Conservation (phyloP, 2,113 vertebrate species). For the Sus scrofa region DNA sequence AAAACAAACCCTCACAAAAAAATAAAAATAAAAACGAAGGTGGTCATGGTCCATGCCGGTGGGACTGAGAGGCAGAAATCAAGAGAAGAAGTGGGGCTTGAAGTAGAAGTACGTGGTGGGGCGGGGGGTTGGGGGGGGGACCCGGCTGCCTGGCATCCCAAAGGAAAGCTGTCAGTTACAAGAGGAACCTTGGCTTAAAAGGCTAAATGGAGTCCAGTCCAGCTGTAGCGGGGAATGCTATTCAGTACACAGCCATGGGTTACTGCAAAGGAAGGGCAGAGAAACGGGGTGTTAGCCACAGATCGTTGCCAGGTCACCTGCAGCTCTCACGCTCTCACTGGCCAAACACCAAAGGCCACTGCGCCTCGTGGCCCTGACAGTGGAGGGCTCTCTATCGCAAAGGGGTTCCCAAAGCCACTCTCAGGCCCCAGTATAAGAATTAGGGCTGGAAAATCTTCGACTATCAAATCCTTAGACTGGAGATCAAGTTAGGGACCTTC, state of each 20-base stretch:
- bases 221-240: constrained; percentile 93
- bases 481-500: constrained; percentile 17
- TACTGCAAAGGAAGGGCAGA: constrained; percentile 99
- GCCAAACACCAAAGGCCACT: constrained; percentile 49
- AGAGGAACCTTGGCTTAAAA: constrained; percentile 89
- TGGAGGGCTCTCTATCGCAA: constrained; percentile 25
- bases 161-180: constrained; percentile 86
- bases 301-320: constrained; percentile 77
- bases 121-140: constrained; percentile 67
- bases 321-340: constrained; percentile 48
- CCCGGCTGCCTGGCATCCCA: constrained; percentile 85
- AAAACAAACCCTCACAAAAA: background rate
- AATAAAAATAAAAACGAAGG: background rate
- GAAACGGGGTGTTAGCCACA: constrained; percentile 86
- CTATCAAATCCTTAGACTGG: constrained; percentile 9
- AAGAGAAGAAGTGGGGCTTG: constrained; percentile 70
- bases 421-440: background rate
- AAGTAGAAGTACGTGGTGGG: constrained; percentile 73
- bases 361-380: background rate
- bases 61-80: constrained; percentile 61
- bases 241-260: constrained; percentile 99
- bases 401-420: constrained; percentile 45
- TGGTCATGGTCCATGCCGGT: constrained; percentile 63
- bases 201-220: constrained; percentile 92
- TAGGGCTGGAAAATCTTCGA: background rate